Evolutionary conservation across 1,140 invertebrate species (phyloP), one percentile per base, ranked within the genome.

Genomic region (Dendroctonus ponderosae): DNA sequence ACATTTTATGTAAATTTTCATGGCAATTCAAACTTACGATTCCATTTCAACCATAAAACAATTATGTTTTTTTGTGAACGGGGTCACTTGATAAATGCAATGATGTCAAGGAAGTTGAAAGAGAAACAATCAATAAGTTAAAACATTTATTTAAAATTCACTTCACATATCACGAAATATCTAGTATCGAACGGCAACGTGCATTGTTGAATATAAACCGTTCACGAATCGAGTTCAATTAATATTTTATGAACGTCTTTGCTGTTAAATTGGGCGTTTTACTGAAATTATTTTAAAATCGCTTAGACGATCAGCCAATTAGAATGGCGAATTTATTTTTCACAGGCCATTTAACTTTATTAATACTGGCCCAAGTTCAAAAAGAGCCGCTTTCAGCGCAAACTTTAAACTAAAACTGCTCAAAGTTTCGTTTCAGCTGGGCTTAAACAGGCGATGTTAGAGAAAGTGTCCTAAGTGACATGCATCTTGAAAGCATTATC

Each of bases 281-380:
- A 11, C 26, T 11, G 15, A 59, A 66, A 66, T 66, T 58, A 66
- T 66, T 66, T 59, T 53, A 59, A 60, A 66, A 66, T 66, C 64
- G 53, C 14, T 53, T 57, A 60, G 56, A 52, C 56, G 64, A 66
- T 60, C 60, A 59, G 64, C 64, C 64, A 66, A 66, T 66, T 66
- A 66, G 64, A 56, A 41, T 54, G 7, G 64, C 15, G 64, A 66
- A 66, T 66, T 66, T 66, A 66, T 66, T 66, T 66, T 66, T 66
- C 50, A 50, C 64, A 41, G 40, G 14, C 57, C 64, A 66, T 66
- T 66, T 66, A 41, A 53, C 64, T 66, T 66, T 58, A 66, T 58
- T 57, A 57, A 66, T 60, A 66, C 54, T 66, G 58, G 50, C 40
- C 52, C 12, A 38, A 58, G 64, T 46, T 38, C 53, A 65, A 65